Percentiles rank a stretch among this genome's conserved stretches.
Conservation (phyloP, 2,113 vertebrate genomes). For the Perca fluviatilis region DNA sequence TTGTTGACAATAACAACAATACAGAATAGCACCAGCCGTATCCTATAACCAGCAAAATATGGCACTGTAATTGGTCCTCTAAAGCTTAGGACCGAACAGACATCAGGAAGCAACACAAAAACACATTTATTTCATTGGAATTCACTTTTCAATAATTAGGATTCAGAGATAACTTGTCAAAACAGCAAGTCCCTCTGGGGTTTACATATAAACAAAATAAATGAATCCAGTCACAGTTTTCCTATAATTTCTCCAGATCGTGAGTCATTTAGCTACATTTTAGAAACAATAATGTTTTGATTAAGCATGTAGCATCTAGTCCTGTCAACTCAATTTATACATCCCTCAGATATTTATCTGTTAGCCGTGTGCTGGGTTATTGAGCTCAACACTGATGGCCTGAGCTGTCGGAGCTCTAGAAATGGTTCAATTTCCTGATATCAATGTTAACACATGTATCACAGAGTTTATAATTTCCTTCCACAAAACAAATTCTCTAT, state of each 20-base stretch:
- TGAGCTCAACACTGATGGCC: not conserved
- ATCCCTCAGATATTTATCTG: not conserved
- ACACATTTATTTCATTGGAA: not conserved
- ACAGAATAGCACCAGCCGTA: not conserved
- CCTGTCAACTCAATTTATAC: not conserved
- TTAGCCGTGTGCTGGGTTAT: not conserved
- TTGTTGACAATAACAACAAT: not conserved
- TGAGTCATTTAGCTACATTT: not conserved
- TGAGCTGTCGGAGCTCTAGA: constrained; percentile 3
- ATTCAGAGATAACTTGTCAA: not conserved
- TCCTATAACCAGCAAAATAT: not conserved
- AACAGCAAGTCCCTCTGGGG: not conserved
- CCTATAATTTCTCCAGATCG: not conserved
- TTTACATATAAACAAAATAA: not conserved
- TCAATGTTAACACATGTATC: not conserved
- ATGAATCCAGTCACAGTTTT: not conserved
- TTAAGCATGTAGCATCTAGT: not conserved
- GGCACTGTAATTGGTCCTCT: not conserved
- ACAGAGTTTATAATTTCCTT: constrained; percentile 25
- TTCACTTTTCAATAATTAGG: not conserved
- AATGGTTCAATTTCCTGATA: constrained; percentile 26
- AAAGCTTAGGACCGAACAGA: not conserved
- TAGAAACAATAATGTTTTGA: not conserved
- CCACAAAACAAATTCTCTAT: constrained; percentile 3
- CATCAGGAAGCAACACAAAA: not conserved